Conservation (phyloP, 2,888 invertebrate species). For the Aplocera efformata region DNA sequence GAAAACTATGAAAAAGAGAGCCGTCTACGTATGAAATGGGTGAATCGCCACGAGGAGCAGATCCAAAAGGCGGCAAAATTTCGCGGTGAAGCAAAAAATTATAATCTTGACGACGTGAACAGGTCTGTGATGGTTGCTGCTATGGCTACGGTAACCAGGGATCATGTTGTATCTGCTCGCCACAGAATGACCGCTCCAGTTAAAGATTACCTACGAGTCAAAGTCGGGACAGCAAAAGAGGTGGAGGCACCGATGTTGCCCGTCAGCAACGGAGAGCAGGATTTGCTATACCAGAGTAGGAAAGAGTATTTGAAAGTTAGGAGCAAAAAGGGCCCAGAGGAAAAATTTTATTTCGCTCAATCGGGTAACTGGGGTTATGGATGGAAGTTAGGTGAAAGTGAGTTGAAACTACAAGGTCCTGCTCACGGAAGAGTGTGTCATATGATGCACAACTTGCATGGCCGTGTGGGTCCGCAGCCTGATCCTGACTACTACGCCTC, state of each 20-base stretch:
- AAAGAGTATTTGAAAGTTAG: conserved; percentile 27
- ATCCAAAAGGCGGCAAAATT: conserved; percentile 16
- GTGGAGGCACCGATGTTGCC: conserved; percentile 6
- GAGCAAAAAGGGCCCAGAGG: conserved; percentile 19
- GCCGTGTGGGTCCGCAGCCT: conserved; percentile 22
- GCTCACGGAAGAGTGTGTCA: conserved; percentile 13
- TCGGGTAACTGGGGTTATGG: conserved; percentile 30
- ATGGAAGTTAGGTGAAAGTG: conserved; percentile 28
- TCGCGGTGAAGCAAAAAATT: conserved; percentile 21
- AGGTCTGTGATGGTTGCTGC: conserved; percentile 12
- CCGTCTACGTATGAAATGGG: conserved; percentile 25
- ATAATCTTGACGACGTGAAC: conserved; percentile 15
- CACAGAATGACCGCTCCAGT: conserved; percentile 13
- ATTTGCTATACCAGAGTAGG: conserved; percentile 17
- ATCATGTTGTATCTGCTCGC: conserved; percentile 8
- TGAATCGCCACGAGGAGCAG: conserved; percentile 10
- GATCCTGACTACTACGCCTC: conserved; percentile 23
- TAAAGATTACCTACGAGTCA: conserved; percentile 8
- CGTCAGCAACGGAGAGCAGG: conserved; percentile 6
- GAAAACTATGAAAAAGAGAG: conserved; percentile 30
- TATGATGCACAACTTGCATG: conserved; percentile 9
- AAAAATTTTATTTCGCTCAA: conserved; percentile 32
- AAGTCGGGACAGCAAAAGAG: not conserved
- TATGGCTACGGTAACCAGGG: conserved; percentile 16
- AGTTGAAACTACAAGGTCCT: conserved; percentile 18